Conservation (phyloP, 2,113 vertebrate genomes). For the Oryzias woworae region DNA sequence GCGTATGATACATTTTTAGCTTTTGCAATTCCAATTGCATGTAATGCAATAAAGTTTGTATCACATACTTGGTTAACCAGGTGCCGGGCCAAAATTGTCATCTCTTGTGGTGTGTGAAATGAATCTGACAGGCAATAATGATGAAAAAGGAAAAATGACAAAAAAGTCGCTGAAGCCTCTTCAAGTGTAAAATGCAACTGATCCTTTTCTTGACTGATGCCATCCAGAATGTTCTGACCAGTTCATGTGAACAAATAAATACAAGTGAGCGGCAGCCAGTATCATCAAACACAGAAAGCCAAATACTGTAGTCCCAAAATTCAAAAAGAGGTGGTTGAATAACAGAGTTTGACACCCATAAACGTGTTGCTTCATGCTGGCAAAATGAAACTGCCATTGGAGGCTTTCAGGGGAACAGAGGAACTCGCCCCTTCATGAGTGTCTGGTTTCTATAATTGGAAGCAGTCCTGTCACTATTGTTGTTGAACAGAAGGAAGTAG, state of each 20-base stretch:
- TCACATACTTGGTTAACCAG: neutral
- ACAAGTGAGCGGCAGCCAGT: neutral
- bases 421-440: slow-evolving; percentile 34
- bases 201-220: neutral
- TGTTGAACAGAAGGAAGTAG: slow-evolving; percentile 24
- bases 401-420: slow-evolving; percentile 17
- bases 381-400: slow-evolving; percentile 33
- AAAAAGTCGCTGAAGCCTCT: neutral
- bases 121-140: neutral
- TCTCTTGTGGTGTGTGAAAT: neutral
- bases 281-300: neutral
- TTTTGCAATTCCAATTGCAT: too few relatives aligned
- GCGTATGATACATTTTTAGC: too few relatives aligned
- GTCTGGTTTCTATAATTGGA: slow-evolving; percentile 48
- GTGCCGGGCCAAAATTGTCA: neutral
- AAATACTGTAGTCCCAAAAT: slow-evolving; percentile 7
- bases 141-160: neutral
- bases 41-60: too few relatives aligned
- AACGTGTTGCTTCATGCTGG: slow-evolving; percentile 28
- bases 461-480: slow-evolving; percentile 34
- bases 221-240: neutral
- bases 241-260: neutral
- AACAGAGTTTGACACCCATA: slow-evolving; percentile 31
- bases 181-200: neutral
- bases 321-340: slow-evolving; percentile 16